Evolutionary conservation across 2,888 invertebrate genomes (phyloP).

Genomic region (Diloba caeruleocephala): DNA sequence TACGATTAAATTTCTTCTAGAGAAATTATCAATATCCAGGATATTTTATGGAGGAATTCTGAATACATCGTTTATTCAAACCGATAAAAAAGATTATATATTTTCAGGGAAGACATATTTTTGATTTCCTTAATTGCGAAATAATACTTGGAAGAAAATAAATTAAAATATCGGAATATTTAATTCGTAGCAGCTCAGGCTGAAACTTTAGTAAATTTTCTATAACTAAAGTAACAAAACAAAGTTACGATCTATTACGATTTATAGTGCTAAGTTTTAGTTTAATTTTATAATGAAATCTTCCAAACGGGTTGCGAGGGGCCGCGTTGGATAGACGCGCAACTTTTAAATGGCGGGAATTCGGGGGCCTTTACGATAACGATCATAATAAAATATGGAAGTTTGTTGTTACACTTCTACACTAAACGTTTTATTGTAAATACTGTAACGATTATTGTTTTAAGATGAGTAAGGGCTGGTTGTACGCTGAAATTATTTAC

Average conservation of each 20-base stretch:
- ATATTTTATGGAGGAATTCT: too few relatives aligned
- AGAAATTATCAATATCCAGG: too few relatives aligned
- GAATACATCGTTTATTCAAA: too few relatives aligned
- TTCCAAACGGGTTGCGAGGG: constrained; percentile 70
- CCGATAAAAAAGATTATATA: too few relatives aligned
- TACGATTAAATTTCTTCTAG: neutral
- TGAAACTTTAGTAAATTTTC: constrained; percentile 1
- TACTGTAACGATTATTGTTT: constrained; percentile 68
- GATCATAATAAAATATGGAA: constrained; percentile 89
- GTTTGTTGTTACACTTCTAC: constrained; percentile 82
- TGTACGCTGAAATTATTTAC: too few relatives aligned
- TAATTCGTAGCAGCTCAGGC: too few relatives aligned
- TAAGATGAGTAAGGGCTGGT: constrained; percentile 48
- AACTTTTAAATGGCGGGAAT: constrained; percentile 82
- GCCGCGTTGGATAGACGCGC: constrained; percentile 34
- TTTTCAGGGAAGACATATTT: too few relatives aligned
- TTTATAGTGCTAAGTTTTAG: constrained; percentile 63
- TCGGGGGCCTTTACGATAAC: constrained; percentile 84
- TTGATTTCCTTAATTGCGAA: too few relatives aligned
- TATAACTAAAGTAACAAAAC: constrained; percentile 20
- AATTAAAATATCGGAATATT: too few relatives aligned
- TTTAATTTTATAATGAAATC: constrained; percentile 86
- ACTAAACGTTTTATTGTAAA: constrained; percentile 88
- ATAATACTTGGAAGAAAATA: too few relatives aligned
- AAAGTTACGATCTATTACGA: constrained; percentile 47